A percentile compares a stretch with the other conserved stretches of the same genome.
Evolutionary conservation across 2,797 vertebrate species (phyloP).

Genomic region (Menidia menidia): DNA sequence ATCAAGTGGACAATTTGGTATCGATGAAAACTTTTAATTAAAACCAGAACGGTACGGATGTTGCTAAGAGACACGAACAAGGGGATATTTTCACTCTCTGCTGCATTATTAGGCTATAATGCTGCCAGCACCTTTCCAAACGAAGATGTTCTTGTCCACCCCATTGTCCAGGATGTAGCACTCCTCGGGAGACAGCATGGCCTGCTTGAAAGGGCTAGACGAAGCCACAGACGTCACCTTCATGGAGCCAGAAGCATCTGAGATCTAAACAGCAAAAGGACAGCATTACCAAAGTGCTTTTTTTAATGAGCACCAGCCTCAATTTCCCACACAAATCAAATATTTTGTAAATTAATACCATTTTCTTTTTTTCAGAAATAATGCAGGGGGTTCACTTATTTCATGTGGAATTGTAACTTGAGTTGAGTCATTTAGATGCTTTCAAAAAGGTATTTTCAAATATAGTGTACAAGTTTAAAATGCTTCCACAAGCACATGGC

Average conservation of each 20-base stretch:
- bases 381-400: neutral
- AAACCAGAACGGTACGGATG: neutral
- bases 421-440: no score
- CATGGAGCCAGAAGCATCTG: constrained; percentile 83
- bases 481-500: no score
- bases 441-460: no score
- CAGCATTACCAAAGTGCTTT: neutral
- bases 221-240: constrained; percentile 71
- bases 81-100: neutral
- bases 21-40: neutral
- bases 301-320: no score
- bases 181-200: constrained; percentile 76
- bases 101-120: neutral
- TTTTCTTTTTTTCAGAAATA: no score
- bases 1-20: no score
- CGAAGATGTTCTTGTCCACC: constrained; percentile 79
- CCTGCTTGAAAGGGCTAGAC: constrained; percentile 84
- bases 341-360: no score
- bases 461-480: no score
- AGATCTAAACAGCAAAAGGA: constrained; percentile 71
- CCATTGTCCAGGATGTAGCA: constrained; percentile 87
- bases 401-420: no score
- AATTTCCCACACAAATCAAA: no score
- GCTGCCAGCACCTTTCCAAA: constrained; percentile 83
- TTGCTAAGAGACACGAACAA: neutral